phyloP scores from a whole-genome alignment of 2,113 vertebrate genomes.

The Dipodomys spectabilis region DNA sequence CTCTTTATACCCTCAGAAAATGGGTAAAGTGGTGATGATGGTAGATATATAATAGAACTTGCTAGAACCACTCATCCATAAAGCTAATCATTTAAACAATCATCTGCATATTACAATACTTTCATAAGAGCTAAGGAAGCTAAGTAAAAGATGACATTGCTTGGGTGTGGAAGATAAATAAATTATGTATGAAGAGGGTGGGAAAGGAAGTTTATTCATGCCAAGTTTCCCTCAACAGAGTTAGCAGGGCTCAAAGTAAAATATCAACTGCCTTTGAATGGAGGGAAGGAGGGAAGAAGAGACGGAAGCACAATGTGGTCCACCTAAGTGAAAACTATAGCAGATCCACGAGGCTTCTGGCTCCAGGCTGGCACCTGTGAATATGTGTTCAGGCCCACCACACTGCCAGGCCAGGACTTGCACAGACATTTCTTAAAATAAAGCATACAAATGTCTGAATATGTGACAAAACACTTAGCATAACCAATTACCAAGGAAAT shows the following conservation, averaged over 20 bases:
- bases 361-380: no score
- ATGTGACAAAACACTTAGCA: neutral
- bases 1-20: neutral
- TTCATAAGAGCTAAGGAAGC: neutral
- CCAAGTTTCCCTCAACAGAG: neutral
- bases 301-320: neutral
- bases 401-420: neutral
- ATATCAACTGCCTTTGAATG: neutral
- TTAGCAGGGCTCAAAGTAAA: neutral
- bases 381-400: neutral
- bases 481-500: neutral
- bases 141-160: neutral
- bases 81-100: neutral
- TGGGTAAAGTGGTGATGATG: neutral
- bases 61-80: neutral
- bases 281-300: neutral
- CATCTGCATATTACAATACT: neutral
- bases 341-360: neutral
- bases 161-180: neutral
- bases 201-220: neutral
- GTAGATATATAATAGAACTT: neutral
- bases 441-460: neutral
- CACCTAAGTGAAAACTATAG: neutral
- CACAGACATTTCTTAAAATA: neutral
- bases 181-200: neutral